Base-by-base conservation (phyloP, 2,797 vertebrate species). In the Mus spretus region DNA sequence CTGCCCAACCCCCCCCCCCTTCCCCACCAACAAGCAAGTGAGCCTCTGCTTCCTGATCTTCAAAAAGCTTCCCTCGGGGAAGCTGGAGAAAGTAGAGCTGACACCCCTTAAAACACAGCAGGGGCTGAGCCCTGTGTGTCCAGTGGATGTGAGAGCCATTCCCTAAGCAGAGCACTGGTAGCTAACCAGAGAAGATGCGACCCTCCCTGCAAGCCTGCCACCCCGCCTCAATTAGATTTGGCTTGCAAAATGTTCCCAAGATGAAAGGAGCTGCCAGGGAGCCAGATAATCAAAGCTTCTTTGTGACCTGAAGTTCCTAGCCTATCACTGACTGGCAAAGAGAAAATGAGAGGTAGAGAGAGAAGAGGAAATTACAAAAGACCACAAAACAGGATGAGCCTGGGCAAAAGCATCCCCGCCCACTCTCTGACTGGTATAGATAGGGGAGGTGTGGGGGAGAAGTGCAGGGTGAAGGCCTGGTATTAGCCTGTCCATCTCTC, bases 231-330 rank as follows among this genome's bases (percentile, higher is more conserved):
- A 93, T 75, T 53, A 79, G 72, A 53, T 44, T 75, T 57, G 65
- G 15, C 81, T 70, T 34, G 12, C 72, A 65, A 77, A 91, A 37
- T 87, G 86, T 95, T 97, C 65, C 91, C 14, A 6, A 96, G 95
- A 97, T 96, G 63, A 97, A 97, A 97, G 96, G 87, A 91, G 47
- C 70, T 20, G 65, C 65, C 7, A 50, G 22, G 1, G 11, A 93
- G 53, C 40, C 74, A 4, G 6, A 40, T 80, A 34, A 96, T 96
- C 95, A 96, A 97, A 96, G 94, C 9, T 1, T 4, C 20, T 95
- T 89, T 84, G 72, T 67, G 31, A 94, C 87, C 94, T 95, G 61
- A 97, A 93, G 77, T 61, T 93, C 34, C 0, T 0, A 3, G 86
- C 40, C 1, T 31, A 55, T 70, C 5, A 0, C 79, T 12, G 4